Evolutionary conservation across 2,888 invertebrate species (phyloP).

Genomic region (Drosophila robusta): DNA sequence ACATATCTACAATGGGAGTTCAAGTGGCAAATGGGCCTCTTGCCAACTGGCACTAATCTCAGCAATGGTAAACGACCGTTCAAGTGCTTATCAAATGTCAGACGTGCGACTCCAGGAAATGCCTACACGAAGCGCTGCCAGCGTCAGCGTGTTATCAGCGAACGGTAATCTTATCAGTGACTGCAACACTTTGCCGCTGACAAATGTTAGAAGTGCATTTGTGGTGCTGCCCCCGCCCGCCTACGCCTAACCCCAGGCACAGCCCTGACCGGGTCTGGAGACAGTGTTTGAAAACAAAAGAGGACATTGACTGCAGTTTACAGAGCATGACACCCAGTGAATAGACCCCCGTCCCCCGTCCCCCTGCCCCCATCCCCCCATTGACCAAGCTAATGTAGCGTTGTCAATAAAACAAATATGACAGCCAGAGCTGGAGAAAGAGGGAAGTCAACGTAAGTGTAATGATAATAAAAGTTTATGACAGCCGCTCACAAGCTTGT

Average conservation of each 20-base stretch:
- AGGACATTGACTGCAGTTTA: slow-evolving; percentile 74
- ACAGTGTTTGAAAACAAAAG: slow-evolving; percentile 61
- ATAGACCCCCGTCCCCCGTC: not conserved
- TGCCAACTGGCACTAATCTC: slow-evolving; percentile 44
- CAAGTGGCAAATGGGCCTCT: slow-evolving; percentile 39
- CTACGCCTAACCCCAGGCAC: not conserved
- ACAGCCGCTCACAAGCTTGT: slow-evolving; percentile 75
- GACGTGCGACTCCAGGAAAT: slow-evolving; percentile 48
- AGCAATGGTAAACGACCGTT: slow-evolving; percentile 51
- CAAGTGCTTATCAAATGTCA: slow-evolving; percentile 66
- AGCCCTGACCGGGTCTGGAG: slow-evolving; percentile 1
- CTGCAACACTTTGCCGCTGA: slow-evolving; percentile 64
- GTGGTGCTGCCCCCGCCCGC: not conserved
- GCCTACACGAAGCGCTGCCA: slow-evolving; percentile 13
- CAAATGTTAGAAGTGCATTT: slow-evolving; percentile 72
- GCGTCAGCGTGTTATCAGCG: slow-evolving; percentile 44
- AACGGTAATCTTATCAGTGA: slow-evolving; percentile 65
- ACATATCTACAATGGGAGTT: slow-evolving; percentile 20
- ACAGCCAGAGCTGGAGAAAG: slow-evolving; percentile 34
- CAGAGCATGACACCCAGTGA: slow-evolving; percentile 48
- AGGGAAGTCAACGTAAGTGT: slow-evolving; percentile 58
- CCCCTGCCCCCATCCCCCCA: too few species aligned
- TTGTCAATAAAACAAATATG: slow-evolving; percentile 77
- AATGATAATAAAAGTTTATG: slow-evolving; percentile 78
- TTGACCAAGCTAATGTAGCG: slow-evolving; percentile 32